phyloP scores from a whole-genome alignment of 2,888 invertebrate genomes.

The Callyntrura guangdongensis region DNA sequence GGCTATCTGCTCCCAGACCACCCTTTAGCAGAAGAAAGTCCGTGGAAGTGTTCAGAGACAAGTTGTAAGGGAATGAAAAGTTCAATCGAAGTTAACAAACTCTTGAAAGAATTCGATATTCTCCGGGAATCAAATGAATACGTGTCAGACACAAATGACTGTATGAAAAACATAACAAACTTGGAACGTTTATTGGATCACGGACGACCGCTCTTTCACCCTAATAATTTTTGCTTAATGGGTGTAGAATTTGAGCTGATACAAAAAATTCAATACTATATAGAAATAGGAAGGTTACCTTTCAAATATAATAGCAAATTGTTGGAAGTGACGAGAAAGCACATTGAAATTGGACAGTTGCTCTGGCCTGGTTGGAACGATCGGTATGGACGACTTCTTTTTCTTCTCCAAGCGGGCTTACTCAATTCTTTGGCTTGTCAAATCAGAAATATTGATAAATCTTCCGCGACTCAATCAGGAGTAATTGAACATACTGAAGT shows the following conservation, averaged over 20 bases:
- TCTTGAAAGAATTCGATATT: slow-evolving; percentile 60
- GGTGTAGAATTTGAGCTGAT: slow-evolving; percentile 71
- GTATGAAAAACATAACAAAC: slow-evolving; percentile 58
- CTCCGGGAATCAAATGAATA: slow-evolving; percentile 60
- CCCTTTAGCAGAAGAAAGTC: slow-evolving; percentile 60
- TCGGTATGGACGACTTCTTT: slow-evolving; percentile 65
- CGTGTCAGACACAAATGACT: slow-evolving; percentile 49
- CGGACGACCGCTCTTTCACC: slow-evolving; percentile 58
- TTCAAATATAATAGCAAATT: slow-evolving; percentile 40
- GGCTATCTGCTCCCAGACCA: slow-evolving; percentile 60
- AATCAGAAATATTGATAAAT: not conserved
- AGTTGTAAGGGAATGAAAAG: slow-evolving; percentile 47
- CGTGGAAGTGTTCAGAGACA: slow-evolving; percentile 69
- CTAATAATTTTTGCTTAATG: slow-evolving; percentile 67
- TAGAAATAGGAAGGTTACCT: slow-evolving; percentile 64
- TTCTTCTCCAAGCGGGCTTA: slow-evolving; percentile 56
- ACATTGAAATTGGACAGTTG: slow-evolving; percentile 57
- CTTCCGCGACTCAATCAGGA: not conserved
- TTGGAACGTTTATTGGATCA: slow-evolving; percentile 53
- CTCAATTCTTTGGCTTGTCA: slow-evolving; percentile 43
- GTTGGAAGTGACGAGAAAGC: slow-evolving; percentile 51
- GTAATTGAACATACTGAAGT: slow-evolving; percentile 8
- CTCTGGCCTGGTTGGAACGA: slow-evolving; percentile 72
- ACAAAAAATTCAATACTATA: slow-evolving; percentile 70
- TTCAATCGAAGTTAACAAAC: slow-evolving; percentile 43